Base-by-base conservation (phyloP, 2,888 invertebrate species). In the Acronicta aceris region DNA sequence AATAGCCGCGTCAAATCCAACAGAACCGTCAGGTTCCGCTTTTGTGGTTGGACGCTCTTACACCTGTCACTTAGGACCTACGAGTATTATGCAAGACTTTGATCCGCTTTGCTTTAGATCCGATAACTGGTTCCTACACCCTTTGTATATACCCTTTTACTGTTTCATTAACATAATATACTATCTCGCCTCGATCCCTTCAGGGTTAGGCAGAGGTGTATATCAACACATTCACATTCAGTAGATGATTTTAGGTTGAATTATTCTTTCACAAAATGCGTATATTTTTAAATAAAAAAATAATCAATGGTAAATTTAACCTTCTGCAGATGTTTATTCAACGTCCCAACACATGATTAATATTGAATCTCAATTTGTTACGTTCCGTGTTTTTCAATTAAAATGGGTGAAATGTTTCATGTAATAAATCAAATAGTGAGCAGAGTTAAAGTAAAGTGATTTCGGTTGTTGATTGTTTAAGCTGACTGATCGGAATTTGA, bases 311-410 rank as follows among this genome's bases (percentile, higher is more conserved):
- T n/a, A n/a, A n/a, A n/a, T n/a, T n/a, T n/a, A 43, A n/a, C n/a
- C 43, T 61, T 61, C 68, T 67, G 68, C 13, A 17, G 30, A 38
- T 51, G 2, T 0, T 50, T 67, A 41, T 36, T 53, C 17, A 17
- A n/a, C 48, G 61, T 2, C 5, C 33, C 12, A 45, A 50, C 33
- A 36, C 30, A 45, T 21, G 59, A 46, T 65, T 65, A 65, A 64
- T 74, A 77, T 63, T 76, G 63, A 74, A 65, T 66, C 54, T 48
- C 63, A 77, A 71, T 77, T 71, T 73, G 70, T 69, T 45, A 60
- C 56, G 49, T 61, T 57, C 54, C 54, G 54, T 52, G 54, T 74
- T 66, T 64, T 74, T 65, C 59, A 63, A 77, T 76, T 77, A 65
- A 71, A 74, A 71, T 4, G 64, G 38, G 10, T 51, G 63, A 55